Percentiles rank a stretch among this genome's conserved stretches.
These are phyloP conservation scores for Gnathonemus echidnorhynchus DNA, from an alignment of 2,113 vertebrate species.

Conservation along the genomic window DNA sequence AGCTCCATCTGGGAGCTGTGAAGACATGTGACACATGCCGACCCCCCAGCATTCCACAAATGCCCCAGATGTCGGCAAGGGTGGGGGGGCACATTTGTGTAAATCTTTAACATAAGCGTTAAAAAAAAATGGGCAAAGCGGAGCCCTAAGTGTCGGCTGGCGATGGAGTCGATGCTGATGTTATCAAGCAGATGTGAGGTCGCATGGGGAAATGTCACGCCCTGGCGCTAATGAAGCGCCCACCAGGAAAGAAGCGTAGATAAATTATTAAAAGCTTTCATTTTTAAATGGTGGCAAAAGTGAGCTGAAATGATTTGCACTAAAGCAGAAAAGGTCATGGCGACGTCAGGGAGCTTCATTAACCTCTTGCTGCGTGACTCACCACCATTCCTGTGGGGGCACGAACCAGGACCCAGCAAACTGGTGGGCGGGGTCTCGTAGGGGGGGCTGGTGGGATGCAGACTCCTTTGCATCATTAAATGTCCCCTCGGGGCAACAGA, in stretches of 20 bases:
- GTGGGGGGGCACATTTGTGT: slow-evolving; percentile 26
- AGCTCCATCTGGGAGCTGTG: slow-evolving; percentile 30
- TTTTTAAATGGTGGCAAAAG: slow-evolving; percentile 64
- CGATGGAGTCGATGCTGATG: slow-evolving; percentile 51
- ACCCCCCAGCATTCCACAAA: slow-evolving; percentile 34
- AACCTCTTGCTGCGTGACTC: slow-evolving; percentile 62
- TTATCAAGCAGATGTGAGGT: slow-evolving; percentile 49
- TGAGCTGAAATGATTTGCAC: slow-evolving; percentile 47
- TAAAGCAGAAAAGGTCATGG: slow-evolving; percentile 60
- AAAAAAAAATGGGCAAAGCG: slow-evolving; percentile 16
- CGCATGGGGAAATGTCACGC: slow-evolving; percentile 52
- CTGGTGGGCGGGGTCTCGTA: neutral
- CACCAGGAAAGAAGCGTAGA: slow-evolving; percentile 63
- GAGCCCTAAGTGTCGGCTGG: slow-evolving; percentile 25
- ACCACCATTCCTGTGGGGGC: slow-evolving; percentile 62
- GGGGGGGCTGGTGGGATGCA: neutral
- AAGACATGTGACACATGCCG: slow-evolving; percentile 27
- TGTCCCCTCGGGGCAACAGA: slow-evolving; percentile 41
- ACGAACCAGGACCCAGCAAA: neutral
- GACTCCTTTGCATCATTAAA: slow-evolving; percentile 51
- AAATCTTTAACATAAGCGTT: slow-evolving; percentile 49
- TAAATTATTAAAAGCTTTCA: slow-evolving; percentile 74
- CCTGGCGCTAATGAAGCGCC: slow-evolving; percentile 62
- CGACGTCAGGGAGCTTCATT: slow-evolving; percentile 66
- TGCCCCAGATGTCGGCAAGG: slow-evolving; percentile 21